Evolutionary conservation across 2,797 vertebrate genomes (phyloP).

Genomic region (Hippopotamyrus pictus): DNA sequence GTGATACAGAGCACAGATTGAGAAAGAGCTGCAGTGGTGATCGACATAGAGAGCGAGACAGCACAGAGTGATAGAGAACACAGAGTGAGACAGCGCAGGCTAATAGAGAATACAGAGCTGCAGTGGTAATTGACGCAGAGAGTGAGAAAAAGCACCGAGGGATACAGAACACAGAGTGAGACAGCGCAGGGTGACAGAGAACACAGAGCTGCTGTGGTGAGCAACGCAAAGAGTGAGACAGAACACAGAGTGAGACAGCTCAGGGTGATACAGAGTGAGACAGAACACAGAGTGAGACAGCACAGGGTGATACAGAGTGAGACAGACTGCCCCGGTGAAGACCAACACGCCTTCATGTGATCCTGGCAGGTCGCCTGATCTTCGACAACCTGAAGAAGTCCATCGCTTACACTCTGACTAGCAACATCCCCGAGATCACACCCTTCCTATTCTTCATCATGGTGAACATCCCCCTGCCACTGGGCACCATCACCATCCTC

Average conservation of each 20-base stretch:
- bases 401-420: slow-evolving; percentile 87
- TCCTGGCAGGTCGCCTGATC: slow-evolving; percentile 54
- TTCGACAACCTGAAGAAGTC: slow-evolving; percentile 77
- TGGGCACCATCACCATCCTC: slow-evolving; percentile 89
- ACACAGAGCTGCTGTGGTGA: too few relatives aligned
- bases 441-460: slow-evolving; percentile 88
- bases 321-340: background rate
- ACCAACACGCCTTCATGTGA: background rate
- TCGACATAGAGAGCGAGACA: background rate
- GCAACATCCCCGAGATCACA: slow-evolving; percentile 91
- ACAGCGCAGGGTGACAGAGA: background rate
- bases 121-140: background rate
- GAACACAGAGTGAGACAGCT: background rate
- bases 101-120: background rate
- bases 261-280: background rate
- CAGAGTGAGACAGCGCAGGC: background rate
- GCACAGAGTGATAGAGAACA: background rate
- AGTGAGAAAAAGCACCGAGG: background rate
- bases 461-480: slow-evolving; percentile 84
- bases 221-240: background rate
- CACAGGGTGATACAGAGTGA: background rate
- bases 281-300: background rate
- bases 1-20: background rate
- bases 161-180: background rate
- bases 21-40: background rate